Evolutionary conservation across 2,888 invertebrate species (phyloP), one percentile per base, ranked within the genome.

Genomic region (Campoletis raptor): DNA sequence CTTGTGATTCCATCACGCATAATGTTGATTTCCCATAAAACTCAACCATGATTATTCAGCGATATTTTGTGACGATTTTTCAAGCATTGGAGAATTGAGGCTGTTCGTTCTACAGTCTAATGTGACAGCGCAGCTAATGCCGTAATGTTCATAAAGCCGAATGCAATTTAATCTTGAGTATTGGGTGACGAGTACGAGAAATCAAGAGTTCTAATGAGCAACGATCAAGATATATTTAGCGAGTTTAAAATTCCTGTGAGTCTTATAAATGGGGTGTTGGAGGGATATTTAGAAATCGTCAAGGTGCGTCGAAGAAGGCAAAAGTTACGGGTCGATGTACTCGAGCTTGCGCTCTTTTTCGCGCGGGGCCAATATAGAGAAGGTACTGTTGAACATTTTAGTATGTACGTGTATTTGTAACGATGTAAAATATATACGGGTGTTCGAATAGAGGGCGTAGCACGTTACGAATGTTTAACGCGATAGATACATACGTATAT

Each of bases 361-460:
- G 64, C 73, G 80, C 85, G 52, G 66, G 70, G 52, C 73, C 70
- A 37, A 61, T 80, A 61, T 1, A 30, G 30, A 30, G 61, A 54
- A 24, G 30, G 10, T 54, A 36, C 24, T 76, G 69, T 81, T 48
- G 36, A 9, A 37, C 64, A 37, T 64, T 45, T 72, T 72, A 45
- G 72, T 76, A 45, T 40, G 36, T 40, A 66, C 36, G 21, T 80
- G 70, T 36, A 42, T 54, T 30, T 40, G 57, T 15, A 54, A 52
- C 37, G 66, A 66, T 18, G 72, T 83, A 61, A 86, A 78, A 80
- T 77, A 73, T 79, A 69, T 69, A 69, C 54, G 69, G 37, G 79
- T 61, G 74, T 83, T 52, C 42, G 76, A 83, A 83, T 69, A 57
- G 77, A 77, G 83, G 86, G 83, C 83, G 86, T 83, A 66, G 48